Percentiles rank a stretch among this genome's conserved stretches.
These are phyloP conservation scores for Leptinotarsa tumamoca DNA, from an alignment of 2,888 invertebrate genomes.

Conservation along the genomic window DNA sequence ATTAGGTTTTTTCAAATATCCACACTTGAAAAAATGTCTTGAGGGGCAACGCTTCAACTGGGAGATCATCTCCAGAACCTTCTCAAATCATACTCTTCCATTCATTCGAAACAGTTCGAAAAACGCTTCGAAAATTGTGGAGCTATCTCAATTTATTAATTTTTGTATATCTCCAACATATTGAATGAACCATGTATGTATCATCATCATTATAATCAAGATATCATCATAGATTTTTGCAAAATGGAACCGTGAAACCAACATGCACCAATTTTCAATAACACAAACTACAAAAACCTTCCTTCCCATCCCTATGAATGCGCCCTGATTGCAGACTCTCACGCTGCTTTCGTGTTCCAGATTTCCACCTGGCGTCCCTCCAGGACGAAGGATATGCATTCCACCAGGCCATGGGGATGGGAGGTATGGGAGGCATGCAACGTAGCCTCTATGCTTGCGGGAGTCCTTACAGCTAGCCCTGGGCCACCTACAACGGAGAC, in stretches of 20 bases:
- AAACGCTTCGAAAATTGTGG: too few species aligned
- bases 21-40: too few species aligned
- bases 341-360: conserved; percentile 61
- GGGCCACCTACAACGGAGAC: conserved; percentile 69
- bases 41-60: too few species aligned
- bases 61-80: too few species aligned
- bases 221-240: not conserved
- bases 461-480: conserved; percentile 69
- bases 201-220: too few species aligned
- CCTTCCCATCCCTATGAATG: conserved; percentile 43
- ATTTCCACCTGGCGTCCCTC: conserved; percentile 69
- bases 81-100: too few species aligned
- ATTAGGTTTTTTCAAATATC: too few species aligned
- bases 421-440: conserved; percentile 68
- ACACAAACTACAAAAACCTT: conserved; percentile 15
- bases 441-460: conserved; percentile 69
- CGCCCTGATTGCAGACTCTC: conserved; percentile 14
- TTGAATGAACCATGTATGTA: too few species aligned
- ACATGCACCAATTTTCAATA: conserved; percentile 2
- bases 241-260: conserved; percentile 1
- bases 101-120: too few species aligned
- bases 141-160: too few species aligned
- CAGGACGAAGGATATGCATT: conserved; percentile 70
- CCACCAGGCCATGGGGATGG: conserved; percentile 70
- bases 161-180: too few species aligned